phyloP scores from a whole-genome alignment of 53 echinoderm and acorn worm species.

The Henricia sp. region DNA sequence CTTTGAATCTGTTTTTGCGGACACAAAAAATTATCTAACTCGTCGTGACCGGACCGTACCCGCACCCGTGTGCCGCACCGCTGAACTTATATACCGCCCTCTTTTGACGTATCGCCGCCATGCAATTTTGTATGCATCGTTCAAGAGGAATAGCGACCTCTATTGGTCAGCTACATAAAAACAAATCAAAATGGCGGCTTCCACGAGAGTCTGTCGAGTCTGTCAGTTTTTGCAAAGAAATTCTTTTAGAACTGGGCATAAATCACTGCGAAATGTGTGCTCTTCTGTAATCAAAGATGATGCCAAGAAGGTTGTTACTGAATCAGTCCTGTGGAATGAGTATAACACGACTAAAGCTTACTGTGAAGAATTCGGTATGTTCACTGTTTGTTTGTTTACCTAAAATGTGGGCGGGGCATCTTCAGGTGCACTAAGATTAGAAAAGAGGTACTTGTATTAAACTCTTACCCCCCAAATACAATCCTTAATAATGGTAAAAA shows the following conservation, averaged over 20 bases:
- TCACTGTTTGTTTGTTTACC: not conserved
- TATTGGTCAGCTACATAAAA: not conserved
- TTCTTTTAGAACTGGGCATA: not conserved
- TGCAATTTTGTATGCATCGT: not conserved
- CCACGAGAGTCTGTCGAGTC: conserved; percentile 35
- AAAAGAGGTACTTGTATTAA: too few relatives aligned
- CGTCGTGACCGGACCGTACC: too few relatives aligned
- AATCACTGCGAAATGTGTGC: conserved; percentile 1
- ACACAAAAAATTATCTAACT: too few relatives aligned
- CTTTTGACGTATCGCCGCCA: not conserved
- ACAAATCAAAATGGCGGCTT: conserved; percentile 52
- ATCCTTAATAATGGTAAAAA: too few relatives aligned
- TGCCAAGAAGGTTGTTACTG: conserved; percentile 4
- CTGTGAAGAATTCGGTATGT: conserved; percentile 66
- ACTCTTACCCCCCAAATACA: too few relatives aligned
- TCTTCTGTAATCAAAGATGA: not conserved
- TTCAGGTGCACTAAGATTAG: too few relatives aligned
- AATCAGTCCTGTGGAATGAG: conserved; percentile 51
- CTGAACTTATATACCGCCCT: conserved; percentile 3
- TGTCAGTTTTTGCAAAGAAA: conserved; percentile 15
- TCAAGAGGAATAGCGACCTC: conserved; percentile 18
- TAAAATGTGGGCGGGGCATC: too few relatives aligned
- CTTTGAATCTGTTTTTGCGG: too few relatives aligned
- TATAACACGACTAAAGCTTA: conserved; percentile 60
- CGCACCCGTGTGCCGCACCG: not conserved